Evolutionary conservation across 2,888 invertebrate genomes (phyloP), one percentile per base, ranked within the genome.

Genomic region (Balanococcus diminutus): DNA sequence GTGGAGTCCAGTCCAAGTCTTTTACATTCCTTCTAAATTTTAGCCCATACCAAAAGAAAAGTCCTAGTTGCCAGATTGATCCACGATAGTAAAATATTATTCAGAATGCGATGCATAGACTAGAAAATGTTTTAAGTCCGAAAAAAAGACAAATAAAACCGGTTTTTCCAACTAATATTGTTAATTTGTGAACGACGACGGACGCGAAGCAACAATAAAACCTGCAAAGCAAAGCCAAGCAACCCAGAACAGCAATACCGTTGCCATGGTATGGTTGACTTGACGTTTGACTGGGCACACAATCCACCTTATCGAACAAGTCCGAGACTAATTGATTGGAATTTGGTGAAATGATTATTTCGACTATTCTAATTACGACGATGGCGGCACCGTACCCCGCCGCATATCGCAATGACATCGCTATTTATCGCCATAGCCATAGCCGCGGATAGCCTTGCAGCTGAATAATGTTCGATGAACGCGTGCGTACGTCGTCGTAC

Each of bases 251-350:
- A 56, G 16, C 67, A 16, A 67, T 67, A 67, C 28, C 25, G 67
- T 16, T 28, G 28, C 11, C 14, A 28, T 22, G 42, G 42, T 42
- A 36, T 42, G 14, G 22, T 8, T 19, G 19, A 19, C 28, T 67
- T 67, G 67, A 67, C 67, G 67, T 67, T 67, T 67, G 28, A 28
- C 67, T 67, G 67, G 28, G 25, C 67, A 28, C 67, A 67, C 67
- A 28, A 67, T 28, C 67, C 16, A 67, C 67, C 67, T 67, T 67
- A 67, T 67, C 31, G 67, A 67, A 67, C 28, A 28, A 67, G 67
- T 28, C 28, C 67, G 67, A 67, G 31, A 67, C 67, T 67, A 67
- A 67, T 67, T 67, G 67, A 67, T 67, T 67, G 67, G 67, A 67
- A 67, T 67, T 67, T 67, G 28, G 67, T 67, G 28, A 67, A 67